Percentiles rank a stretch among this genome's conserved stretches.
phyloP scores from a whole-genome alignment of 2,888 invertebrate species.

The Zaprionus obscuricornis region DNA sequence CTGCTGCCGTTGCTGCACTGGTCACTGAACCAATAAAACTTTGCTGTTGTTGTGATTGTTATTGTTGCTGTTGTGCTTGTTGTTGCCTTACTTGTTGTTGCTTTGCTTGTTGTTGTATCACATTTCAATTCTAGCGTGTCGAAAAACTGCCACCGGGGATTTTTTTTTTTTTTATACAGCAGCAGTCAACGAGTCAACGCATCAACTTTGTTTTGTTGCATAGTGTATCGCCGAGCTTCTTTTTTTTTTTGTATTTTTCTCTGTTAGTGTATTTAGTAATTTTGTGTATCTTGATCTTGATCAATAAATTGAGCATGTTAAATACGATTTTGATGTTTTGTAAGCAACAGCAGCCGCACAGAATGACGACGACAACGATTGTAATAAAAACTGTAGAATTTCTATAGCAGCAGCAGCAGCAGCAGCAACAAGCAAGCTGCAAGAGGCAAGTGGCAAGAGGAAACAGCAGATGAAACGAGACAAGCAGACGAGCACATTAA shows the following conservation, averaged over 20 bases:
- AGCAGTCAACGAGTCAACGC: constrained; percentile 1
- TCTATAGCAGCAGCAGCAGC: too few relatives aligned
- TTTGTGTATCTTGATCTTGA: too few relatives aligned
- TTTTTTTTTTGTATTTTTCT: background rate
- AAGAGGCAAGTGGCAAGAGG: too few relatives aligned
- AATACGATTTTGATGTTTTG: constrained; percentile 20
- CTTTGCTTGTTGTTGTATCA: constrained; percentile 29
- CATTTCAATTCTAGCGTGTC: constrained; percentile 68
- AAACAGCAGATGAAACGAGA: too few relatives aligned
- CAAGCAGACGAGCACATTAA: constrained; percentile 33
- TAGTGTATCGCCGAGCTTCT: constrained; percentile 11
- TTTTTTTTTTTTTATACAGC: constrained; percentile 8
- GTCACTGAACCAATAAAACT: constrained; percentile 61
- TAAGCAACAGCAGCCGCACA: constrained; percentile 10
- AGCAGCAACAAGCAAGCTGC: too few relatives aligned
- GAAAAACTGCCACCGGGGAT: constrained; percentile 21
- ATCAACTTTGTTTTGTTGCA: constrained; percentile 33
- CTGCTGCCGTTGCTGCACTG: too few relatives aligned
- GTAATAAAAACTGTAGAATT: too few relatives aligned
- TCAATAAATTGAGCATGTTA: constrained; percentile 30
- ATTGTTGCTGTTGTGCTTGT: constrained; percentile 31
- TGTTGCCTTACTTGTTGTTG: constrained; percentile 10
- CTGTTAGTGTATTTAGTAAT: too few relatives aligned
- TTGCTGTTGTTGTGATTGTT: constrained; percentile 2
- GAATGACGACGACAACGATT: too few relatives aligned